phyloP scores from a whole-genome alignment of 1,140 invertebrate genomes.

The Rhagoletis pomonella region DNA sequence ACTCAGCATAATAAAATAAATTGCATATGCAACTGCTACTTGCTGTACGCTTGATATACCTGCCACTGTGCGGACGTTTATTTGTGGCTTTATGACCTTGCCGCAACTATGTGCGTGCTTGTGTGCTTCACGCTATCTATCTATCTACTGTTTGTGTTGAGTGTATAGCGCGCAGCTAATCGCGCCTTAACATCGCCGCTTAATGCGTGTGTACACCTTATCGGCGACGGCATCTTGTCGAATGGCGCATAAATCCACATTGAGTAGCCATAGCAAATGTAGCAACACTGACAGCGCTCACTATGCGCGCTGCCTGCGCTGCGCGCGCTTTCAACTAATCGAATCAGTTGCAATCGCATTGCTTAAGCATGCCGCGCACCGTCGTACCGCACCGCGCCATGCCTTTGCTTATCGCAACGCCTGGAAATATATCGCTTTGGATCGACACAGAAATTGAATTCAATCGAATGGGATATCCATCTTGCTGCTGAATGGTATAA shows the following conservation, averaged over 20 bases:
- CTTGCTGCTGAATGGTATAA: conserved; percentile 64
- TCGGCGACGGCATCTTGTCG: conserved; percentile 23
- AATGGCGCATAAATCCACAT: conserved; percentile 16
- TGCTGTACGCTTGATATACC: conserved; percentile 23
- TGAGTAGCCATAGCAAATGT: neutral
- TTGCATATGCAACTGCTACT: neutral
- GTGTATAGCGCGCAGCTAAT: neutral
- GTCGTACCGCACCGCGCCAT: neutral
- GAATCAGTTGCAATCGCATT: conserved; percentile 28
- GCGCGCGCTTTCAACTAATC: conserved; percentile 24
- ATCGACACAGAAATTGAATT: conserved; percentile 46
- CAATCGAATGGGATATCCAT: conserved; percentile 46
- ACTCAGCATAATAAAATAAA: too few species aligned
- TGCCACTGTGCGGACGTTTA: neutral
- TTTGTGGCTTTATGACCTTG: conserved; percentile 24
- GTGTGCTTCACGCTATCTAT: neutral
- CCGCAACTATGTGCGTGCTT: conserved; percentile 28
- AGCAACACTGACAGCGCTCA: neutral
- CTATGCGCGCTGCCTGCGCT: neutral
- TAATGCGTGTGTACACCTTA: conserved; percentile 42
- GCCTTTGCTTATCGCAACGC: neutral
- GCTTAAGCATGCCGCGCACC: neutral
- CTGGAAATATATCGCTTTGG: conserved; percentile 11
- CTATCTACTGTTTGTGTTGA: neutral
- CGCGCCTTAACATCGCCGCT: conserved; percentile 13